These are phyloP conservation scores for Drosophila robusta DNA, from an alignment of 2,888 invertebrate species.

Conservation along the genomic window DNA sequence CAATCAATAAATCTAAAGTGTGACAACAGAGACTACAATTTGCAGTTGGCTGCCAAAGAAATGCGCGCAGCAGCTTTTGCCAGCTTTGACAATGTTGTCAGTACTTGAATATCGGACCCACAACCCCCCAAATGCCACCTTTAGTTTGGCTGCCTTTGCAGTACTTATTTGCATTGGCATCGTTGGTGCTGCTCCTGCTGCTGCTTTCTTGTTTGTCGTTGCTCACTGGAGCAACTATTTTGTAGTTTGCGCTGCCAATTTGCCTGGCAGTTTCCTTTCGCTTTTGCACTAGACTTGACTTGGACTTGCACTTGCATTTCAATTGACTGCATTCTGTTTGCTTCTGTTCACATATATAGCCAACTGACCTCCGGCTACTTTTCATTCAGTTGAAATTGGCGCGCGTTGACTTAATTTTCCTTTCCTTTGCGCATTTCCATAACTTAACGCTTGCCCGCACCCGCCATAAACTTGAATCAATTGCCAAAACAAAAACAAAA, in stretches of 20 bases:
- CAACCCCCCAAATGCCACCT: not conserved
- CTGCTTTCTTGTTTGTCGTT: constrained; percentile 59
- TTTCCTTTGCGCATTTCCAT: constrained; percentile 45
- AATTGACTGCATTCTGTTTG: constrained; percentile 65
- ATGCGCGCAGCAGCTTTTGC: constrained; percentile 24
- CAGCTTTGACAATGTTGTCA: constrained; percentile 55
- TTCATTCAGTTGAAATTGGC: constrained; percentile 20
- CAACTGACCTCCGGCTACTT: constrained; percentile 7
- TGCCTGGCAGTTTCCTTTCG: constrained; percentile 60
- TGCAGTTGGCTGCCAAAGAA: constrained; percentile 38
- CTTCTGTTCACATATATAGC: constrained; percentile 4
- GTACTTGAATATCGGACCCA: constrained; percentile 13
- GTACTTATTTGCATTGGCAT: constrained; percentile 48
- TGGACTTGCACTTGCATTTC: constrained; percentile 62
- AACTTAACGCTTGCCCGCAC: constrained; percentile 60
- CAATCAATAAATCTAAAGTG: constrained; percentile 78
- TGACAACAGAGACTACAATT: constrained; percentile 49
- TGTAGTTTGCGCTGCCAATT: constrained; percentile 76
- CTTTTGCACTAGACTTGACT: constrained; percentile 50
- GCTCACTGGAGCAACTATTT: constrained; percentile 69
- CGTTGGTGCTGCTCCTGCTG: constrained; percentile 4
- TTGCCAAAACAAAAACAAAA: constrained; percentile 26
- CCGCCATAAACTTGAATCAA: constrained; percentile 59
- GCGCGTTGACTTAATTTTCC: constrained; percentile 49
- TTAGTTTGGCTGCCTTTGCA: constrained; percentile 6